phyloP scores from a whole-genome alignment of 2,888 invertebrate genomes.

The Epirrhoe tristata region DNA sequence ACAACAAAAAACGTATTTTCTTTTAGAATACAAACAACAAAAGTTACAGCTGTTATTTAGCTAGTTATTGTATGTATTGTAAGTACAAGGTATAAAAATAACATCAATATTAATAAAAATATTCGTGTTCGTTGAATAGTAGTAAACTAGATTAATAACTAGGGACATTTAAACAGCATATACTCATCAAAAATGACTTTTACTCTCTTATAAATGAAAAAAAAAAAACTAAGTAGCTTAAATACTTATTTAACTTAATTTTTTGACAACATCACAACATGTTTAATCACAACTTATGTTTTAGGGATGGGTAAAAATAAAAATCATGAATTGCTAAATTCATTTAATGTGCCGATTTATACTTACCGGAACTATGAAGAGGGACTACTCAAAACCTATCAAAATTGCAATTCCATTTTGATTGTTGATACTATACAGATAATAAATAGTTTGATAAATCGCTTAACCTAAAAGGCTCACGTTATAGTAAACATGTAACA shows the following conservation, averaged over 20 bases:
- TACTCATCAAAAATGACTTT: slow-evolving; percentile 1
- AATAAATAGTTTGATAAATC: neutral
- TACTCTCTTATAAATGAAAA: neutral
- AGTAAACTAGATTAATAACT: neutral
- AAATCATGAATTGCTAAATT: too few species aligned
- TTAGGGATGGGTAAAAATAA: neutral
- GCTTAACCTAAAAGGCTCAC: neutral
- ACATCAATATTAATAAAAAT: neutral
- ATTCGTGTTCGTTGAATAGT: neutral
- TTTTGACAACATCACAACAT: neutral
- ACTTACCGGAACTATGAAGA: too few species aligned
- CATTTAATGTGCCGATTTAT: too few species aligned
- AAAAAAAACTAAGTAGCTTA: neutral
- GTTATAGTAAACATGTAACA: neutral
- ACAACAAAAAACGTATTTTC: too few species aligned
- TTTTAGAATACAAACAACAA: too few species aligned
- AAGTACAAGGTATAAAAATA: too few species aligned
- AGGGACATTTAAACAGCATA: neutral
- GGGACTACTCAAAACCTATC: neutral
- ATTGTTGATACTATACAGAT: neutral
- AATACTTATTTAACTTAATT: neutral
- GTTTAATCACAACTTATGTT: neutral
- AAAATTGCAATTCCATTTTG: neutral
- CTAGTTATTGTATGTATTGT: too few species aligned
- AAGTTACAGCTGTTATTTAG: too few species aligned